Percentiles rank a stretch among this genome's conserved stretches.
Evolutionary conservation across 2,113 vertebrate genomes (phyloP).

Genomic region (Sphyrna mokarran): DNA sequence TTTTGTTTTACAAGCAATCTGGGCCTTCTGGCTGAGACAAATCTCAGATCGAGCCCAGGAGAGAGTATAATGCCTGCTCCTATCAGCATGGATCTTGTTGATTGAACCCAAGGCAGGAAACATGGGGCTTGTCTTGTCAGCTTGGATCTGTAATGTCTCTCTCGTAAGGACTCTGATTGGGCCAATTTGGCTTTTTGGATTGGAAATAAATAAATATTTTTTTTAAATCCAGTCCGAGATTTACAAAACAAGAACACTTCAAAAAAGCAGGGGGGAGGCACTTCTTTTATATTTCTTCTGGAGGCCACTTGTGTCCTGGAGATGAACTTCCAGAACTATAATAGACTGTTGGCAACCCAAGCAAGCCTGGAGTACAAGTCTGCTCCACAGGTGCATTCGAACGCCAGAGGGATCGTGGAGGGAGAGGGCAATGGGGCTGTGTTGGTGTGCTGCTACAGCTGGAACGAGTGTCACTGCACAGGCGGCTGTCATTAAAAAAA

Average conservation of each 20-base stretch:
- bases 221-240: not conserved
- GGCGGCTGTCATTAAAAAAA: slow-evolving; percentile 57
- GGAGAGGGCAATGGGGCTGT: slow-evolving; percentile 63
- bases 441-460: slow-evolving; percentile 67
- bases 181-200: too few relatives aligned
- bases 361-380: not conserved
- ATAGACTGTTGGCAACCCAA: not conserved
- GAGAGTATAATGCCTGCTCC: too few relatives aligned
- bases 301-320: not conserved
- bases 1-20: too few relatives aligned
- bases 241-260: not conserved
- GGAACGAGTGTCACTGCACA: slow-evolving; percentile 58
- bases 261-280: not conserved
- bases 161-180: too few relatives aligned
- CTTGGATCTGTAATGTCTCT: too few relatives aligned
- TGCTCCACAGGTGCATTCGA: too few relatives aligned
- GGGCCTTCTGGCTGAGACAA: too few relatives aligned
- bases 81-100: too few relatives aligned
- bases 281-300: not conserved
- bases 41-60: too few relatives aligned
- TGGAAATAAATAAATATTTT: not conserved
- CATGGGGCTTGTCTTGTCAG: too few relatives aligned
- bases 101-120: too few relatives aligned
- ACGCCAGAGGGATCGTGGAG: slow-evolving; percentile 50
- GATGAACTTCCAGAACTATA: not conserved